Evolutionary conservation across 2,113 vertebrate species (phyloP).

Genomic region (Centropus unirufus): DNA sequence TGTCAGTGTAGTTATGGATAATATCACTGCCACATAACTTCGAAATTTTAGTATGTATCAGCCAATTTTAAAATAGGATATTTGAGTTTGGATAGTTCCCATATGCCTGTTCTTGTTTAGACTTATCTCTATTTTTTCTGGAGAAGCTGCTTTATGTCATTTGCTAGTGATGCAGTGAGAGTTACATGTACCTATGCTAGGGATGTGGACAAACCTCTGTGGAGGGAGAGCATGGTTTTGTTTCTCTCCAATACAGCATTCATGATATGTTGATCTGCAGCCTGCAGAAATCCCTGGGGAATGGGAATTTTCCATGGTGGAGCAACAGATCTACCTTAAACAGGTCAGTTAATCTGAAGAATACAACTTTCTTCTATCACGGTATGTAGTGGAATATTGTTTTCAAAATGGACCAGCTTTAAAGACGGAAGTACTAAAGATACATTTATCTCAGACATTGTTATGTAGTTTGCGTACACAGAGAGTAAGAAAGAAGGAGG

Average conservation of each 20-base stretch:
- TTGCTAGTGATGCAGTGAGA: background rate
- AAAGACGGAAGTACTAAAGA: background rate
- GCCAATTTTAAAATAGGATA: background rate
- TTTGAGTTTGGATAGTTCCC: background rate
- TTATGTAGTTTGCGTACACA: background rate
- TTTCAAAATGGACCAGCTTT: background rate
- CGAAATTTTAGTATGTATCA: background rate
- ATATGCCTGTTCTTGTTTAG: background rate
- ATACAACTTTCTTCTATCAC: background rate
- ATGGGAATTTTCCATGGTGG: rapidly evolving
- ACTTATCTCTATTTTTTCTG: background rate
- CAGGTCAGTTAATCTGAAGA: background rate
- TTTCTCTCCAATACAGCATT: background rate
- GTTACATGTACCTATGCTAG: rapidly evolving
- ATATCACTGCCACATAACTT: background rate
- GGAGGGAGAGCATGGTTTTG: rapidly evolving
- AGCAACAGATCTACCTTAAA: background rate
- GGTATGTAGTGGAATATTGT: background rate
- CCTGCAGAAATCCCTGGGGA: background rate
- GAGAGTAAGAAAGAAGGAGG: background rate
- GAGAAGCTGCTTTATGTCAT: background rate
- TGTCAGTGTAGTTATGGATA: background rate
- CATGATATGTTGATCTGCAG: background rate
- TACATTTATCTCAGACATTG: background rate
- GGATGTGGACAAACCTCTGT: background rate